phyloP scores from a whole-genome alignment of 2,113 vertebrate species.

The Physeter macrocephalus region DNA sequence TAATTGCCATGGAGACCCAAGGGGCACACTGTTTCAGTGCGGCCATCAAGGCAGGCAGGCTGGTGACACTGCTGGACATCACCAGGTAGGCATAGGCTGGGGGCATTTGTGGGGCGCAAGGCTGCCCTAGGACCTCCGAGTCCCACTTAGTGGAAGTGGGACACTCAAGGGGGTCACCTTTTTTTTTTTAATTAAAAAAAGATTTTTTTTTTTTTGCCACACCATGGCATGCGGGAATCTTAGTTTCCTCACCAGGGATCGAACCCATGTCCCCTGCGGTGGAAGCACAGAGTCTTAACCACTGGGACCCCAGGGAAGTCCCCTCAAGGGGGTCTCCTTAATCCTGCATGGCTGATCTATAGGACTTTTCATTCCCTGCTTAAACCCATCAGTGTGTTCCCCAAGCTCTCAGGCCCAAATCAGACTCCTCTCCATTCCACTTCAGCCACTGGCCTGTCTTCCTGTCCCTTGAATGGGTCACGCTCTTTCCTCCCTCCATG shows the following conservation, averaged over 20 bases:
- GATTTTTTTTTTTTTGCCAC: neutral
- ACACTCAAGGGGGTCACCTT: neutral
- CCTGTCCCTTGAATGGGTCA: neutral
- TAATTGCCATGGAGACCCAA: conserved; percentile 89
- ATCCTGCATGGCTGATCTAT: neutral
- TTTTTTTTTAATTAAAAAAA: neutral
- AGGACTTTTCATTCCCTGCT: neutral
- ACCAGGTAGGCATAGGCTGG: conserved; percentile 84
- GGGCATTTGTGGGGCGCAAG: neutral
- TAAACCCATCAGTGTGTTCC: neutral
- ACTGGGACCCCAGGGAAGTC: neutral
- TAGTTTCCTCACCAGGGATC: neutral
- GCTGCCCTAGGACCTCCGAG: neutral
- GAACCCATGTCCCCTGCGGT: neutral
- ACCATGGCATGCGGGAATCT: neutral
- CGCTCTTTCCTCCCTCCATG: neutral
- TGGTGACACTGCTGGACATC: conserved; percentile 87
- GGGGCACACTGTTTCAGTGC: conserved; percentile 90
- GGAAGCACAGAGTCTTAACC: neutral
- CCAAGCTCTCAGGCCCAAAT: neutral
- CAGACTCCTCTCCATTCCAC: neutral
- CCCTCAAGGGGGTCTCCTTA: neutral
- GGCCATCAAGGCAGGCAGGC: conserved; percentile 82
- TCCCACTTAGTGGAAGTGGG: neutral
- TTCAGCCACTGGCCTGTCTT: neutral